phyloP scores from a whole-genome alignment of 2,113 vertebrate species.

The Ochotona princeps region DNA sequence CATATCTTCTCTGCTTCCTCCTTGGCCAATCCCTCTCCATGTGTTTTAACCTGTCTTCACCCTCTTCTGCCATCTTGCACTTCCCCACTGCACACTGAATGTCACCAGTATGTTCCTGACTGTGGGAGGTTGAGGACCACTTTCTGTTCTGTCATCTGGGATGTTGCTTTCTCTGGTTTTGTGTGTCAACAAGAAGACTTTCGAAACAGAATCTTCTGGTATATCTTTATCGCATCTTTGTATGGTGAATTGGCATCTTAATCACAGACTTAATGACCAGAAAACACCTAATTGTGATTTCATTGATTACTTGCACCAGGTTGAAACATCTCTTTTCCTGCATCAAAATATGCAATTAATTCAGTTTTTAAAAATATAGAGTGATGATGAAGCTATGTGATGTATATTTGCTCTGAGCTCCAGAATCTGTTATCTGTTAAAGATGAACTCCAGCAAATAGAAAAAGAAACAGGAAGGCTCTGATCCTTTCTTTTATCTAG shows the following conservation, averaged over 20 bases:
- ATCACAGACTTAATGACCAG: conserved; percentile 9
- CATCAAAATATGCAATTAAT: conserved; percentile 37
- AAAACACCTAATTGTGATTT: conserved; percentile 64
- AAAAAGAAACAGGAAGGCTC: conserved; percentile 72
- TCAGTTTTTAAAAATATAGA: conserved; percentile 65
- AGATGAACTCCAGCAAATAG: not conserved
- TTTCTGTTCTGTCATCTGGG: not conserved
- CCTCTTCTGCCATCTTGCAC: too few relatives aligned
- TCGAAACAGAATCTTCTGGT: conserved; percentile 74
- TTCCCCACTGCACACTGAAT: not conserved
- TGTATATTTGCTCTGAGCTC: conserved; percentile 62
- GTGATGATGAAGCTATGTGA: conserved; percentile 75
- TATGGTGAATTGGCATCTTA: conserved; percentile 66
- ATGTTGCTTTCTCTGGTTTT: conserved; percentile 44
- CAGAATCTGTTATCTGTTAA: conserved; percentile 60
- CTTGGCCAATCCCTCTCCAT: too few relatives aligned
- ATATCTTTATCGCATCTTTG: conserved; percentile 63
- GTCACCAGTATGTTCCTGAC: not conserved
- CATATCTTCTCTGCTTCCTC: too few relatives aligned
- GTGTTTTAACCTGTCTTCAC: too few relatives aligned
- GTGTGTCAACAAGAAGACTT: conserved; percentile 72
- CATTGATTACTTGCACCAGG: conserved; percentile 70
- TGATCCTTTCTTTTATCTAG: conserved; percentile 76
- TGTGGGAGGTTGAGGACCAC: not conserved
- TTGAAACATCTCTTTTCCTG: conserved; percentile 75